phyloP scores from a whole-genome alignment of 2,797 vertebrate species.

The Gouania willdenowi region DNA sequence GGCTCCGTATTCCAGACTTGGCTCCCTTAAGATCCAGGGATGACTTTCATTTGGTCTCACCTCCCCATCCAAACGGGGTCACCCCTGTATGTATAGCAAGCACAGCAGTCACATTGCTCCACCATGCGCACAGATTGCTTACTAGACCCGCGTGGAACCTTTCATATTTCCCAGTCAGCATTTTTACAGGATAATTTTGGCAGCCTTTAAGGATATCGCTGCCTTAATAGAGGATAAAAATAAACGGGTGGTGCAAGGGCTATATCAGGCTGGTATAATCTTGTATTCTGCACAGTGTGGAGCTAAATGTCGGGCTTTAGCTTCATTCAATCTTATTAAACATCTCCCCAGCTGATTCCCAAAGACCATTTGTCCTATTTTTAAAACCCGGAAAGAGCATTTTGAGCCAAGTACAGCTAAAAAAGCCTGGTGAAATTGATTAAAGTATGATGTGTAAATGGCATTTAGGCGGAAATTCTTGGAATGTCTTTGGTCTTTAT shows the following conservation, averaged over 20 bases:
- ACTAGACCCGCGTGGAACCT: slow-evolving; percentile 75
- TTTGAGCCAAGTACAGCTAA: slow-evolving; percentile 49
- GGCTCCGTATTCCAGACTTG: slow-evolving; percentile 47
- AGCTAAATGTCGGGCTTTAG: slow-evolving; percentile 65
- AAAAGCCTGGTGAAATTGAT: slow-evolving; percentile 61
- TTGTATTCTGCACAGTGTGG: slow-evolving; percentile 68
- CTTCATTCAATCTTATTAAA: slow-evolving; percentile 71
- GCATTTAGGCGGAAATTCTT: slow-evolving; percentile 36
- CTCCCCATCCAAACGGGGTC: slow-evolving; percentile 70
- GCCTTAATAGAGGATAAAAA: slow-evolving; percentile 78
- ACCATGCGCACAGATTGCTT: slow-evolving; percentile 77
- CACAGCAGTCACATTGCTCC: slow-evolving; percentile 76
- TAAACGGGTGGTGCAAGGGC: slow-evolving; percentile 69
- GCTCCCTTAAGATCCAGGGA: slow-evolving; percentile 61
- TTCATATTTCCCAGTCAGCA: slow-evolving; percentile 77
- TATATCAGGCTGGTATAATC: slow-evolving; percentile 74
- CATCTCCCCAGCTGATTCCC: slow-evolving; percentile 55
- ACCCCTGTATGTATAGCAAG: slow-evolving; percentile 78
- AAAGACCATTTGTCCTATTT: slow-evolving; percentile 71
- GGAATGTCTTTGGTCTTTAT: slow-evolving; percentile 47
- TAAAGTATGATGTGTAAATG: slow-evolving; percentile 61
- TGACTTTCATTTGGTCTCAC: slow-evolving; percentile 74
- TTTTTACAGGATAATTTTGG: slow-evolving; percentile 76
- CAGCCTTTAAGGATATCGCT: slow-evolving; percentile 78
- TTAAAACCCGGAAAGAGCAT: slow-evolving; percentile 50